Conservation (phyloP, 2,888 invertebrate species). For the Papilio gigon region DNA sequence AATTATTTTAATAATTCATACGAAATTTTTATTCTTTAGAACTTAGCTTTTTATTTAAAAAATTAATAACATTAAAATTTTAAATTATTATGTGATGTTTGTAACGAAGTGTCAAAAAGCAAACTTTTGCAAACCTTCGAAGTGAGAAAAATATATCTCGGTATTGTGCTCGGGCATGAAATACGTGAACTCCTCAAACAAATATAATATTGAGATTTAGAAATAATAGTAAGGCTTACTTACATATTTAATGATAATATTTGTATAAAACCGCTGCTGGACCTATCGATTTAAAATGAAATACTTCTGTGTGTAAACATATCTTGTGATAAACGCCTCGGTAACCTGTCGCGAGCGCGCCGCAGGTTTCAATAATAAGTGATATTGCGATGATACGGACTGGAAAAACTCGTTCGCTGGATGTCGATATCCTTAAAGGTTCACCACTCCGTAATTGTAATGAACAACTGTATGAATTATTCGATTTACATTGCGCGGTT, state of each 20-base stretch:
- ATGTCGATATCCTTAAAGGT: conserved; percentile 81
- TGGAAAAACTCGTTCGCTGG: conserved; percentile 81
- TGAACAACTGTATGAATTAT: conserved; percentile 42
- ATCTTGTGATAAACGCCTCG: conserved; percentile 77
- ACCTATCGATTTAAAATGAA: conserved; percentile 27
- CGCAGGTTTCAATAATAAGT: conserved; percentile 81
- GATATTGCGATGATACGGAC: conserved; percentile 82
- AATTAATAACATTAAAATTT: too few relatives aligned
- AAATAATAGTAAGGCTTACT: too few relatives aligned
- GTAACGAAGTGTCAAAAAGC: too few relatives aligned
- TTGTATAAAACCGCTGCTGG: conserved; percentile 7
- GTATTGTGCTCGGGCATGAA: too few relatives aligned
- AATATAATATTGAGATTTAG: too few relatives aligned
- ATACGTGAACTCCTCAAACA: too few relatives aligned
- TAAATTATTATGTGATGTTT: too few relatives aligned
- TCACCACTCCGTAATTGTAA: conserved; percentile 56
- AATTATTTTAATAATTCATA: too few relatives aligned
- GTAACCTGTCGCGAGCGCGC: conserved; percentile 80
- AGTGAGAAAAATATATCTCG: too few relatives aligned
- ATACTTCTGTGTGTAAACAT: conserved; percentile 65
- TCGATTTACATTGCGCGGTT: conserved; percentile 52
- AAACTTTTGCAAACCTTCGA: too few relatives aligned
- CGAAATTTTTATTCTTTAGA: too few relatives aligned
- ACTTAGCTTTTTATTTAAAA: too few relatives aligned
- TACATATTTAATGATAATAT: neutral